These are phyloP conservation scores for Thinocorus orbignyianus DNA, from an alignment of 2,113 vertebrate species.

Conservation along the genomic window DNA sequence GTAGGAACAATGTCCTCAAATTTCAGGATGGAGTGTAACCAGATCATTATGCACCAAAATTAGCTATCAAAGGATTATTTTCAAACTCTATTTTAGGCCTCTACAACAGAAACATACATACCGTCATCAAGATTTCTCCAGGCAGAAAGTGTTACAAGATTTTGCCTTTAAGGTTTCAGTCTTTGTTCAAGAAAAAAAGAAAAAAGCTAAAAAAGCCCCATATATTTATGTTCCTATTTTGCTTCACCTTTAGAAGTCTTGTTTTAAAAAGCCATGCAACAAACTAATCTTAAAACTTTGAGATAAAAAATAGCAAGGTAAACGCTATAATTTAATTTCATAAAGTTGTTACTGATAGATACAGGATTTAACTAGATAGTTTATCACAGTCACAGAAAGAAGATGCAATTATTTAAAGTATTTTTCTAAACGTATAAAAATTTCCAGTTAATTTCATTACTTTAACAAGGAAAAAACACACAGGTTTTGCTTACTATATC, in stretches of 20 bases:
- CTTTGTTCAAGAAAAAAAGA: not conserved
- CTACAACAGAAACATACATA: not conserved
- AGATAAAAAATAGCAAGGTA: not conserved
- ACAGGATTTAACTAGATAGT: not conserved
- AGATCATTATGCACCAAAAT: not conserved
- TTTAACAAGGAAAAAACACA: not conserved
- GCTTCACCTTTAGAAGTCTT: not conserved
- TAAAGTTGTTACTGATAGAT: not conserved
- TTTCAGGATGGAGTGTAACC: not conserved
- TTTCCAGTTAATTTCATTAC: not conserved
- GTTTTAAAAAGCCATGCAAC: not conserved
- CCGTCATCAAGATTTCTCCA: not conserved
- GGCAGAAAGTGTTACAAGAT: not conserved
- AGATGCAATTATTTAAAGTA: accelerated
- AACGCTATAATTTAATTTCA: not conserved
- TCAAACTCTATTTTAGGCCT: not conserved
- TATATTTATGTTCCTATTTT: not conserved
- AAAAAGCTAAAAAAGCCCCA: not conserved
- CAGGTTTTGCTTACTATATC: not conserved
- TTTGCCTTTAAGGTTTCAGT: not conserved
- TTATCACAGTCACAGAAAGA: not conserved
- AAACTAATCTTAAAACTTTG: not conserved
- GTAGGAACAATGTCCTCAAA: not conserved
- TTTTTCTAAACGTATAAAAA: not conserved
- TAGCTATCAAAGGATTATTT: not conserved